Conservation (phyloP, 2,888 invertebrate genomes). For the Slavum lentiscoides region DNA sequence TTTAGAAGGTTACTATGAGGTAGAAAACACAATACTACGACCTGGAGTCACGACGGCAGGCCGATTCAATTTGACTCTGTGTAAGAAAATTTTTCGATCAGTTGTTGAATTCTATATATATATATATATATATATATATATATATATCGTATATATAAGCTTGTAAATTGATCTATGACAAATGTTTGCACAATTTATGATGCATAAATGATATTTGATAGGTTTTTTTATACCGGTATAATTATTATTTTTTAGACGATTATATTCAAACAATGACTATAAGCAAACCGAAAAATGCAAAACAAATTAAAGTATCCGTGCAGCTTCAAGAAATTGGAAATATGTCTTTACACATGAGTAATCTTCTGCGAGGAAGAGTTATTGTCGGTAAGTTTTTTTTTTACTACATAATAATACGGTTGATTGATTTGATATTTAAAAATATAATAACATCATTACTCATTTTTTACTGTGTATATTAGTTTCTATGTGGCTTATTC, state of each 20-base stretch:
- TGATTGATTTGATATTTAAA: too few relatives aligned
- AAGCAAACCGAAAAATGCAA: constrained; percentile 60
- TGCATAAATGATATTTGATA: neutral
- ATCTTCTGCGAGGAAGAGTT: constrained; percentile 71
- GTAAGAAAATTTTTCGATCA: constrained; percentile 59
- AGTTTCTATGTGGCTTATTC: too few relatives aligned
- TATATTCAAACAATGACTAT: constrained; percentile 63
- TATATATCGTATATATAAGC: neutral
- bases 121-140: too few relatives aligned
- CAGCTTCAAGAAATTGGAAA: constrained; percentile 76
- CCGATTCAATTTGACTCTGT: constrained; percentile 75
- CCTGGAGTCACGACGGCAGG: constrained; percentile 65
- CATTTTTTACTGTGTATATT: too few relatives aligned
- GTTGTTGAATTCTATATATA: neutral
- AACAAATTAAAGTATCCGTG: constrained; percentile 67
- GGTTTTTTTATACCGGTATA: neutral
- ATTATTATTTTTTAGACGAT: constrained; percentile 57
- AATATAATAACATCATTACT: too few relatives aligned
- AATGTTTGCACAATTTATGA: neutral
- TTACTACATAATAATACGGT: neutral
- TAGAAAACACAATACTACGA: constrained; percentile 64
- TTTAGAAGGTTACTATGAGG: constrained; percentile 71
- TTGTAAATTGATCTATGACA: constrained; percentile 28
- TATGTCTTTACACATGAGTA: constrained; percentile 76
- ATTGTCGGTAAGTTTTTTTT: constrained; percentile 65